These are phyloP conservation scores for Crocodylus rhombifer DNA, from an alignment of 2,797 vertebrate genomes.

Conservation along the genomic window DNA sequence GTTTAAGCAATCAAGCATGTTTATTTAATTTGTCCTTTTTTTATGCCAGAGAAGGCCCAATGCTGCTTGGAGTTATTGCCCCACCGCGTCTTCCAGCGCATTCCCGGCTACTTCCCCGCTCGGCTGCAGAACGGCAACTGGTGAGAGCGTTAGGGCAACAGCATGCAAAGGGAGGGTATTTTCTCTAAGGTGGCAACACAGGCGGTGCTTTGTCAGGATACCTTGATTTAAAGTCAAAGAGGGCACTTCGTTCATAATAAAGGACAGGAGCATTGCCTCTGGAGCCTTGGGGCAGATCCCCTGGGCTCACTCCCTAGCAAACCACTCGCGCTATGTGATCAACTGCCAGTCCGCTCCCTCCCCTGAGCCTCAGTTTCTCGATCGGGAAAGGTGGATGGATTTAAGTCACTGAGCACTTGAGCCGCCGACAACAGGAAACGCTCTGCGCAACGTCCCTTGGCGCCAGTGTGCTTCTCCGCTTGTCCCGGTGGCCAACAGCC, in stretches of 20 bases:
- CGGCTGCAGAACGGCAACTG: background rate
- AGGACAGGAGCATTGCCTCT: accelerated
- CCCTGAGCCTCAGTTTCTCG: background rate
- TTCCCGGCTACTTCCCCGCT: background rate
- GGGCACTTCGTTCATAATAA: accelerated
- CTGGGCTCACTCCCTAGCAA: background rate
- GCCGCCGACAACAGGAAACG: accelerated
- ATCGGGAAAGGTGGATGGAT: background rate
- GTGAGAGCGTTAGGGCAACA: background rate
- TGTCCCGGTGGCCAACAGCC: background rate
- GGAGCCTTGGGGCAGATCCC: background rate
- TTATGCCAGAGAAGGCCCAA: slow-evolving; percentile 35
- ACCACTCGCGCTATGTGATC: background rate
- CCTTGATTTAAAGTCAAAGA: background rate
- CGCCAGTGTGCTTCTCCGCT: too few relatives aligned
- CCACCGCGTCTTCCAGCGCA: accelerated
- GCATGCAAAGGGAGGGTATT: accelerated
- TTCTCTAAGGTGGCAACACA: accelerated
- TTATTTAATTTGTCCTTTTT: slow-evolving; percentile 64
- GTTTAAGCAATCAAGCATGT: slow-evolving; percentile 64
- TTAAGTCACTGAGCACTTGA: background rate
- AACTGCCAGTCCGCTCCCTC: background rate
- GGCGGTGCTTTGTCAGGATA: accelerated
- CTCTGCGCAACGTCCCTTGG: background rate
- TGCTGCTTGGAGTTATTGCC: background rate